phyloP scores from a whole-genome alignment of 2,888 invertebrate genomes.

The Isotomurus palustris region DNA sequence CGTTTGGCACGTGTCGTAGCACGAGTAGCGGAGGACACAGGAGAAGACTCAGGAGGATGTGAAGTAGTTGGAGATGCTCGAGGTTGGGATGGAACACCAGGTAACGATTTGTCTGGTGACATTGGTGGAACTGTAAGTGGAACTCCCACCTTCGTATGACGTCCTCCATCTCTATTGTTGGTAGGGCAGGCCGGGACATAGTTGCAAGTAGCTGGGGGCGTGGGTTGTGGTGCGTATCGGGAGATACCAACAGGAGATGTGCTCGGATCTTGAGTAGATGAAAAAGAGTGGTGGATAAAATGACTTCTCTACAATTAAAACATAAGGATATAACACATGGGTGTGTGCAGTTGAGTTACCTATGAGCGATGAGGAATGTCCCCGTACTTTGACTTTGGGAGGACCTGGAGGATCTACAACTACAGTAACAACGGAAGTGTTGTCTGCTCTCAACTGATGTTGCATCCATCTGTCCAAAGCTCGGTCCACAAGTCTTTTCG shows the following conservation, averaged over 20 bases:
- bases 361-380: neutral
- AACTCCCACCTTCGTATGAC: neutral
- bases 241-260: conserved; percentile 13
- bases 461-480: conserved; percentile 74
- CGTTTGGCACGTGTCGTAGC: too few relatives aligned
- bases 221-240: conserved; percentile 4
- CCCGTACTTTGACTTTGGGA: conserved; percentile 56
- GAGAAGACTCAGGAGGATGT: neutral
- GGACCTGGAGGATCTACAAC: conserved; percentile 87
- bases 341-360: too few relatives aligned
- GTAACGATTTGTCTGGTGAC: neutral
- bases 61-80: neutral
- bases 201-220: neutral
- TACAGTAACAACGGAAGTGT: conserved; percentile 88
- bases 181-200: neutral
- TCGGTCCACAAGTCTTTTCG: conserved; percentile 77
- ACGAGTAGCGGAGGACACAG: too few relatives aligned
- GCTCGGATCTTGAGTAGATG: neutral
- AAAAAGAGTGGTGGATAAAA: conserved; percentile 17
- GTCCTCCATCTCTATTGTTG: neutral
- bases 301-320: conserved; percentile 7
- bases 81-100: neutral
- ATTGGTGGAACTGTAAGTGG: neutral
- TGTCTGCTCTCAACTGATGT: conserved; percentile 87
- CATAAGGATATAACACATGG: neutral